Evolutionary conservation across 2,888 invertebrate species (phyloP).

Genomic region (Polia nebulosa): DNA sequence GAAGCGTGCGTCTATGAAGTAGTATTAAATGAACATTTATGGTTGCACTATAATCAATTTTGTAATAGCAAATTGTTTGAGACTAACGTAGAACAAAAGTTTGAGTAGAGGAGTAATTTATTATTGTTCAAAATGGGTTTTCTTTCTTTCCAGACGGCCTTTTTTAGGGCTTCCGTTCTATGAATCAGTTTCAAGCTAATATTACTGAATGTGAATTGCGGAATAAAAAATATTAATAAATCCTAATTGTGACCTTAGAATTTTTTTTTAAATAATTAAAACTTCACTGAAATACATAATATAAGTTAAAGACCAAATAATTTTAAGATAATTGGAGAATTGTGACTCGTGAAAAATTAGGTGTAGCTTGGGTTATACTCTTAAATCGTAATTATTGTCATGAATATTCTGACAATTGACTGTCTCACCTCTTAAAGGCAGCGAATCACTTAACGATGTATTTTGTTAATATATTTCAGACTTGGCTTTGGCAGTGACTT

Average conservation of each 20-base stretch:
- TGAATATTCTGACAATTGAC: conserved; percentile 1
- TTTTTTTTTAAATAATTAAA: not conserved
- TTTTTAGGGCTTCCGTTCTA: no score
- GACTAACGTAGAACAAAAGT: not conserved
- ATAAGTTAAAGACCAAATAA: not conserved
- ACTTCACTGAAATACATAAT: not conserved
- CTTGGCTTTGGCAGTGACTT: not conserved
- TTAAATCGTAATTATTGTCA: not conserved
- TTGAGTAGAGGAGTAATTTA: not conserved
- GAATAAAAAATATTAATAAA: no score
- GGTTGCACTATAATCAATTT: not conserved
- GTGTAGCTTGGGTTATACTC: not conserved
- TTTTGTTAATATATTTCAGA: conserved; percentile 40
- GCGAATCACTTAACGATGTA: conserved; percentile 15
- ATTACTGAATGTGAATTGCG: no score
- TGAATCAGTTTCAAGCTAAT: no score
- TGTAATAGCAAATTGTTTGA: not conserved
- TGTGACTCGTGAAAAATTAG: not conserved
- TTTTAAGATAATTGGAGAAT: not conserved
- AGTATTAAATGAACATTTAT: not conserved
- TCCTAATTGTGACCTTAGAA: no score
- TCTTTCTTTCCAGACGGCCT: no score
- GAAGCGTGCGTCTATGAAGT: not conserved
- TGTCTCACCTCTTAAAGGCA: conserved; percentile 25
- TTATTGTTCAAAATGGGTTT: not conserved